phyloP scores from a whole-genome alignment of 2,888 invertebrate species.

The Brachyptera putata region DNA sequence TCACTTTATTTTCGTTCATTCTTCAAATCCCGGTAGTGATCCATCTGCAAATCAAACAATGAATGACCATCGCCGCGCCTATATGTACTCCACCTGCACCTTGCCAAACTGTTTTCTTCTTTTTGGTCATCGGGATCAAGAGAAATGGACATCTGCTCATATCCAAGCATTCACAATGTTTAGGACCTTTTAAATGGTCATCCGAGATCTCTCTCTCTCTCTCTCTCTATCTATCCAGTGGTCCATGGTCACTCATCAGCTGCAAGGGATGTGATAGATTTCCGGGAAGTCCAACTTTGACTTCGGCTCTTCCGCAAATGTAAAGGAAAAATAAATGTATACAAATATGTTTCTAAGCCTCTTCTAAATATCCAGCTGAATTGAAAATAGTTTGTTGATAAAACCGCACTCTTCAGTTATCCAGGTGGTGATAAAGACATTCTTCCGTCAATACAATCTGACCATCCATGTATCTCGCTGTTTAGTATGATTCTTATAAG shows the following conservation, averaged over 20 bases:
- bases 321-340: not conserved
- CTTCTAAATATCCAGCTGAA: slow-evolving; percentile 2
- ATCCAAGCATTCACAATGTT: not conserved
- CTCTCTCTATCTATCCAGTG: not conserved
- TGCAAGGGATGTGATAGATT: not conserved
- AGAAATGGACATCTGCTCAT: not conserved
- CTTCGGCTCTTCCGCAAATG: not conserved
- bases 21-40: not conserved
- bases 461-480: not conserved
- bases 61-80: not conserved
- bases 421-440: not conserved
- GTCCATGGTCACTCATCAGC: too few relatives aligned
- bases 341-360: slow-evolving; percentile 2
- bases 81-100: not conserved
- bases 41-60: slow-evolving; percentile 8
- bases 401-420: too few relatives aligned
- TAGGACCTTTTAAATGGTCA: not conserved
- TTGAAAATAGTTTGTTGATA: too few relatives aligned
- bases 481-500: not conserved
- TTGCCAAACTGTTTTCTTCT: not conserved
- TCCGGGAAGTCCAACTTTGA: not conserved
- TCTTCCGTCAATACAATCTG: not conserved
- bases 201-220: not conserved
- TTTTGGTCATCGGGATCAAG: not conserved
- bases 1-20: not conserved